Base-by-base conservation (phyloP, 2,888 invertebrate genomes). In the Cryptocheilus praepositus region DNA sequence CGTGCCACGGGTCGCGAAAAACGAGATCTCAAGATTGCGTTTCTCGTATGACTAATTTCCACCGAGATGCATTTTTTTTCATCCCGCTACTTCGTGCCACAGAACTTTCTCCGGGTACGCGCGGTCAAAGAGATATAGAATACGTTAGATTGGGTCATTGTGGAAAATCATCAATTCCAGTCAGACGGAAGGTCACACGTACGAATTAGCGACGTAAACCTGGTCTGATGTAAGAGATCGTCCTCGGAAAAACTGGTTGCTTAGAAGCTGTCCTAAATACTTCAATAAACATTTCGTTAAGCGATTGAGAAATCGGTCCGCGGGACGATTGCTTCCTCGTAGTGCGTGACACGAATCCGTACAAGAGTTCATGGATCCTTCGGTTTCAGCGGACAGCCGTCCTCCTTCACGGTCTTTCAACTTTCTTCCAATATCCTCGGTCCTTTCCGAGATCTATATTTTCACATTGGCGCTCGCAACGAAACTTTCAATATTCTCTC, bases 251-350 rank as follows among this genome's bases (percentile, higher is more conserved):
- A 59, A 19, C 51, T 15, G 25, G 36, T 60, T 49, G 51, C 60
- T 61, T 61, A 61, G 61, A 44, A 53, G 18, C 16, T 16, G 61
- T 43, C 53, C 61, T 53, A 61, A 61, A 61, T 61, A 43, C 53
- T 53, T 44, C n/a, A 44, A 36, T 43, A 16, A 53, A 19, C 16
- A 18, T 61, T 61, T 53, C 49, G 61, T 52, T 16, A 43, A 25
- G 45, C 44, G 25, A 62, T 62, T 62, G 61, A 18, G 61, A 62
- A 36, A 62, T 55, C 46, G 61, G 13, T 21, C 19, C 22, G 13
- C 25, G 45, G 25, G 46, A 45, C 45, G 55, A 44, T 54, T 46
- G 55, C 55, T 55, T 55, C 54, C 25, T 46, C 46, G 15, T 46
- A 3, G 16, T n/a, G 25, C 61, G 61, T 62, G 61, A 55, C 61